Evolutionary conservation across 2,888 invertebrate genomes (phyloP).

Genomic region (Epinotia bilunana): DNA sequence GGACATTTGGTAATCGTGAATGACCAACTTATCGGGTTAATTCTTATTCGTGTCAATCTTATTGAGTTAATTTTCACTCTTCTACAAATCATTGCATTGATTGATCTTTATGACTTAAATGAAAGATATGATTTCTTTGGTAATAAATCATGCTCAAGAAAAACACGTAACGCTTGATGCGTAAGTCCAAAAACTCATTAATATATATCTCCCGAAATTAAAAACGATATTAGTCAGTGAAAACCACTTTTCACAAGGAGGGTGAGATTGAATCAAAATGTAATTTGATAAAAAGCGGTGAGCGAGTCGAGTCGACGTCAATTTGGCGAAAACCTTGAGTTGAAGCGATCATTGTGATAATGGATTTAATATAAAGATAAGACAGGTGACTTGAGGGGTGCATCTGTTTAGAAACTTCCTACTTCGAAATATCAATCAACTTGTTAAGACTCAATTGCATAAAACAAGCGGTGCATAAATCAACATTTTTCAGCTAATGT

Average conservation of each 20-base stretch:
- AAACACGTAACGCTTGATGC: conserved; percentile 8
- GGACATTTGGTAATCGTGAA: background rate
- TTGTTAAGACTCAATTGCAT: conserved; percentile 38
- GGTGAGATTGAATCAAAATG: conserved; percentile 58
- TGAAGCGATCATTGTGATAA: conserved; percentile 52
- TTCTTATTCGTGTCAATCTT: no score
- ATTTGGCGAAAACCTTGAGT: conserved; percentile 57
- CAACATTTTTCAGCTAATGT: conserved; percentile 9
- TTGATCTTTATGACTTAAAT: background rate
- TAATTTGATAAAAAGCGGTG: conserved; percentile 62
- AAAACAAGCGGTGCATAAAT: conserved; percentile 22
- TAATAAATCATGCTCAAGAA: conserved; percentile 8
- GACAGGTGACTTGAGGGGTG: conserved; percentile 46
- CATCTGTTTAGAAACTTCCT: conserved; percentile 41
- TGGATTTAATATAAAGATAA: conserved; percentile 55
- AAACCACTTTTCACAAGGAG: conserved; percentile 53
- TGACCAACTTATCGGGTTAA: background rate
- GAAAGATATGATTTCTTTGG: conserved; percentile 7
- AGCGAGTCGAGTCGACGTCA: conserved; percentile 54
- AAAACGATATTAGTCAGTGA: conserved; percentile 61
- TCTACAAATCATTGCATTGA: no score
- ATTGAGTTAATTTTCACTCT: no score
- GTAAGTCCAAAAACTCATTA: conserved; percentile 52
- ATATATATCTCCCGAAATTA: conserved; percentile 58
- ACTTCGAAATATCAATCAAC: conserved; percentile 42